These are phyloP conservation scores for Capitella teleta DNA, from an alignment of 1,140 invertebrate genomes.

Conservation along the genomic window DNA sequence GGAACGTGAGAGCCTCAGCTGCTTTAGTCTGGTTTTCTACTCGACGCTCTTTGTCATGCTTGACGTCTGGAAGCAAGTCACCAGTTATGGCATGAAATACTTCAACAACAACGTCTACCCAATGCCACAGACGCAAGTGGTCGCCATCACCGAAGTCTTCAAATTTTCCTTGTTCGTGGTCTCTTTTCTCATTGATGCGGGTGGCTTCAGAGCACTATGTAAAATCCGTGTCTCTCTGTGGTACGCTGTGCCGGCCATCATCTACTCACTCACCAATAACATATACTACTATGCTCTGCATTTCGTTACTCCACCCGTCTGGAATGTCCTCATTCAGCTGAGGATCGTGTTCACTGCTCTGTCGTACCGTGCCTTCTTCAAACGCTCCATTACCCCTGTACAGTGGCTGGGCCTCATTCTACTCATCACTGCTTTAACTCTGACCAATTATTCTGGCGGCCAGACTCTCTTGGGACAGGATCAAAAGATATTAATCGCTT, in stretches of 20 bases:
- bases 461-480: background rate
- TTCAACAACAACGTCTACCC: slow-evolving; percentile 10
- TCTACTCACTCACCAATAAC: slow-evolving; percentile 13
- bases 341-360: slow-evolving; percentile 9
- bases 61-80: slow-evolving; percentile 6
- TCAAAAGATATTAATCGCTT: background rate
- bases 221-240: background rate
- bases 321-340: slow-evolving; percentile 10
- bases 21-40: slow-evolving; percentile 1
- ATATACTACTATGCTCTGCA: slow-evolving; percentile 8
- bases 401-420: slow-evolving; percentile 10
- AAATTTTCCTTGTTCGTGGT: slow-evolving; percentile 4
- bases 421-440: slow-evolving; percentile 5
- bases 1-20: slow-evolving; percentile 1
- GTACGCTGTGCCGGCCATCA: slow-evolving; percentile 3
- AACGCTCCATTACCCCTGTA: background rate
- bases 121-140: slow-evolving; percentile 6
- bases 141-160: slow-evolving; percentile 4
- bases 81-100: slow-evolving; percentile 11
- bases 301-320: slow-evolving; percentile 7
- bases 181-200: background rate
- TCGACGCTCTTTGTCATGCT: background rate
- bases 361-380: slow-evolving; percentile 7
- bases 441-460: slow-evolving; percentile 6
- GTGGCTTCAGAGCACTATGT: background rate